phyloP scores from a whole-genome alignment of 2,113 vertebrate genomes.

The Smithornis capensis region DNA sequence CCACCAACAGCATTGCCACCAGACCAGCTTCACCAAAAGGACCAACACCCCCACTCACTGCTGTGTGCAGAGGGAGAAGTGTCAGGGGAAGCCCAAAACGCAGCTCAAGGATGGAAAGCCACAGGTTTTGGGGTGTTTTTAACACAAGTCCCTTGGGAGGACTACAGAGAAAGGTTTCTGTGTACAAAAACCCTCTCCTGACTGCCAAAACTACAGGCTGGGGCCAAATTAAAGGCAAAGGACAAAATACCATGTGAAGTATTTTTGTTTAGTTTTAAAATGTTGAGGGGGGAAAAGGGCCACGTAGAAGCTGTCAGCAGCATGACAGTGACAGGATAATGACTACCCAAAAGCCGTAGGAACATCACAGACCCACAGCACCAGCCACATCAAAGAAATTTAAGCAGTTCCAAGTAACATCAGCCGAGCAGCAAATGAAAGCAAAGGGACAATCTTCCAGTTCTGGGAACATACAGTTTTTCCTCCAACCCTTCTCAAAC shows the following conservation, averaged over 20 bases:
- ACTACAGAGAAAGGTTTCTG: not conserved
- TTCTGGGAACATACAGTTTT: not conserved
- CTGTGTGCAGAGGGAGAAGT: not conserved
- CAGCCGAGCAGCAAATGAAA: not conserved
- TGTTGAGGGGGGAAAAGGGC: not conserved
- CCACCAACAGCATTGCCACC: not conserved
- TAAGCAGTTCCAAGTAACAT: not conserved
- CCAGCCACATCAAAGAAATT: not conserved
- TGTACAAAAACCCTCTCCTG: not conserved
- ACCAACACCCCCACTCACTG: not conserved
- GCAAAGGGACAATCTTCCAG: not conserved
- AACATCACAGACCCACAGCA: not conserved
- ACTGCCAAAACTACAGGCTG: not conserved
- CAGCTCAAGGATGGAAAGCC: not conserved
- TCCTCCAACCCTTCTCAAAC: not conserved
- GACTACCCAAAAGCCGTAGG: not conserved
- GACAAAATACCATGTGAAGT: not conserved
- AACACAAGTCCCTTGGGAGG: not conserved
- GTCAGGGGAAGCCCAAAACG: not conserved
- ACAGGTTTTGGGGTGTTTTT: not conserved
- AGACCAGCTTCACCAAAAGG: not conserved
- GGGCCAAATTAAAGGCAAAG: not conserved
- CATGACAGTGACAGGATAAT: not conserved
- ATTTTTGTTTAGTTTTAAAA: constrained; percentile 9
- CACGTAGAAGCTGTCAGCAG: not conserved